Evolutionary conservation across 2,797 vertebrate genomes (phyloP), one percentile per base, ranked within the genome.

Genomic region (Alca torda): DNA sequence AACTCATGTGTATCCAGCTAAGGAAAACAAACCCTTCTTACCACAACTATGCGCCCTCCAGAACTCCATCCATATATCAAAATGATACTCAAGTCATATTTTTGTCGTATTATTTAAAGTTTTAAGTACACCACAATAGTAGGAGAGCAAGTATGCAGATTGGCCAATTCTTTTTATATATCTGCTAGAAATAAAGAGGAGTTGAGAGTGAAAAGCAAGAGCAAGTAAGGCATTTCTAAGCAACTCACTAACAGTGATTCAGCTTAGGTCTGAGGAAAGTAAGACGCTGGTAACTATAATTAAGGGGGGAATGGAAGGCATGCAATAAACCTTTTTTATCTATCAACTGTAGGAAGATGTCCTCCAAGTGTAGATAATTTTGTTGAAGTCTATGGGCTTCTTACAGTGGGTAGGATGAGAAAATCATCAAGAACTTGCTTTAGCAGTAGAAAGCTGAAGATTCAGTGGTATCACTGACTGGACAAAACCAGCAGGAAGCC

Each of bases 1-100:
- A 81, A 89, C 79, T 94, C 15, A 13, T 92, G 86, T 45, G n/a
- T 74, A 87, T 87, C 57, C 68, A 95, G 72, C 82, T 67, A 80
- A 92, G 75, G 87, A 85, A 89, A 96, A 85, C 73, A 93, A 89
- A 85, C 68, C 23, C 46, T 76, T 59, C 24, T 65, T 50, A 74
- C 83, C 87, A 93, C 69, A 84, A 70, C 63, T 84, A 37, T 91
- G 37, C 0, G 0, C 65, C 39, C 57, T 94, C n/a, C 65, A 93
- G 63, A 94, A 63, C 51, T 86, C 61, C 23, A 86, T 90, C 61
- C 2, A 0, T 69, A 45, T 87, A 51, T 86, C 70, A 82, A 70
- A 67, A 91, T n/a, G 54, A 88, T 67, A 69, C 18, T 63, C 9
- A 16, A 77, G 37, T 78, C 7, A n/a, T 61, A 35, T 69, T 88